Percentiles rank a stretch among this genome's conserved stretches.
Evolutionary conservation across 1,140 invertebrate genomes (phyloP).

Genomic region (Plutomurus gul): DNA sequence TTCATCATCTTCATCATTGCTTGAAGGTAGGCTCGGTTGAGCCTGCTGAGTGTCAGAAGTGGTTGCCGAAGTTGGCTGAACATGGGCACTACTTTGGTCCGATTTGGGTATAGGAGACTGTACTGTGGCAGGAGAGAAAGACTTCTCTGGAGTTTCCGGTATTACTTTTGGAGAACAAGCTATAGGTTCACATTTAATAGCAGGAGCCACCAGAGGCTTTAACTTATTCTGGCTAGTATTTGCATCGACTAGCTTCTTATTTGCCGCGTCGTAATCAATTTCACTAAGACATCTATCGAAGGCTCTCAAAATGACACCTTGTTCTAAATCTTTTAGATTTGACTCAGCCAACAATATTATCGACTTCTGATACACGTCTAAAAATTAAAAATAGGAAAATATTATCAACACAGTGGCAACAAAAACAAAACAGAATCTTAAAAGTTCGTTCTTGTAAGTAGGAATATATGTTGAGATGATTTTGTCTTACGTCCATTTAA

Average conservation of each 20-base stretch:
- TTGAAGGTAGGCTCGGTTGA: background rate
- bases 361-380: background rate
- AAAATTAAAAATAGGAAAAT: background rate
- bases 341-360: background rate
- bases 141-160: too few relatives aligned
- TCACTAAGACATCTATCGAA: background rate
- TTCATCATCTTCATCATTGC: background rate
- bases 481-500: background rate
- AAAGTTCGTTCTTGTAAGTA: background rate
- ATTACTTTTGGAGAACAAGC: too few relatives aligned
- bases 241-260: background rate
- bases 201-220: background rate
- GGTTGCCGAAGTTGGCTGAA: too few relatives aligned
- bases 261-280: background rate
- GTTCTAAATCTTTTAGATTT: background rate
- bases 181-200: too few relatives aligned
- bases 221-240: background rate
- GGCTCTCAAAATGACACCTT: background rate
- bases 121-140: too few relatives aligned
- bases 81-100: too few relatives aligned
- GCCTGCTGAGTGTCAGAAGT: too few relatives aligned
- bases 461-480: background rate
- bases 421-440: background rate
- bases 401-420: background rate
- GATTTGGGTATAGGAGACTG: too few relatives aligned